Conservation (phyloP, 1,140 invertebrate species). For the Atta colombica region DNA sequence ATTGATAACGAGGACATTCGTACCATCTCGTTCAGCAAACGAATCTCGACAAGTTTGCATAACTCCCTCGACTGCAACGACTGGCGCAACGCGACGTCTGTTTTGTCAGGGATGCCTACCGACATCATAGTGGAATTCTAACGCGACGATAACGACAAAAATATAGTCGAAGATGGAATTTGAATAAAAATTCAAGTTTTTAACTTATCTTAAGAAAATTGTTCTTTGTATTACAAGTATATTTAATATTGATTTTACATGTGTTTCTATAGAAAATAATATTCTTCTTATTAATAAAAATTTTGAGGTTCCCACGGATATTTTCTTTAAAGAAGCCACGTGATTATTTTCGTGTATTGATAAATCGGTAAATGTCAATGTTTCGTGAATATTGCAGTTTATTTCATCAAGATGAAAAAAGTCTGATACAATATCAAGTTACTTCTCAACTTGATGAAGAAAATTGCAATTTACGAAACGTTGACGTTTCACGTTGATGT, state of each 20-base stretch:
- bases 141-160: conserved; percentile 31
- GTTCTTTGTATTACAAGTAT: background rate
- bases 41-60: conserved; percentile 69
- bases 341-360: too few relatives aligned
- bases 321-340: too few relatives aligned
- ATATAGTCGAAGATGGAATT: conserved; percentile 15
- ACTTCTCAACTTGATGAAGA: too few relatives aligned
- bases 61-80: conserved; percentile 52
- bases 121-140: conserved; percentile 25
- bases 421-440: too few relatives aligned
- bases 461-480: too few relatives aligned
- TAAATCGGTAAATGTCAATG: too few relatives aligned
- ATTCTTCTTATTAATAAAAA: background rate
- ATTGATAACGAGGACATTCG: conserved; percentile 64
- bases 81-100: conserved; percentile 50
- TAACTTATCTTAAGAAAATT: background rate
- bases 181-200: background rate
- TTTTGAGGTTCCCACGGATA: too few relatives aligned
- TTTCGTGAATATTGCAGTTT: too few relatives aligned
- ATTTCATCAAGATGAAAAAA: too few relatives aligned
- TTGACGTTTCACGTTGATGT: too few relatives aligned
- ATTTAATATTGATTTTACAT: background rate
- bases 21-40: conserved; percentile 56
- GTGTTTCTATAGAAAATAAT: background rate
- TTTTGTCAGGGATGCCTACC: conserved; percentile 48